phyloP scores from a whole-genome alignment of 2,113 vertebrate genomes.

The Myrmecobius fasciatus region DNA sequence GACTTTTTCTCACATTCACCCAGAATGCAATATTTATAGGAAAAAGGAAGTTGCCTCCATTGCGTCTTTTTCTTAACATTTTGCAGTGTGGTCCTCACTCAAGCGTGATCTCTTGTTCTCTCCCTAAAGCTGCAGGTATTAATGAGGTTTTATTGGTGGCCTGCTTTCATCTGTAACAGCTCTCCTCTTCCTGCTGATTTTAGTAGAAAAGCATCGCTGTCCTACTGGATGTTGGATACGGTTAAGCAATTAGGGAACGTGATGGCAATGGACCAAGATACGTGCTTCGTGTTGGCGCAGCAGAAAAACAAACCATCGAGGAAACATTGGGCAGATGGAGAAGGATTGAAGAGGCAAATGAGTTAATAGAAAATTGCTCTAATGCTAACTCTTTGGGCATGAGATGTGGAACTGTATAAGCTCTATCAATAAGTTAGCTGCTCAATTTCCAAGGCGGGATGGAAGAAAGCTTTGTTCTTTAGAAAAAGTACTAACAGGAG shows the following conservation, averaged over 20 bases:
- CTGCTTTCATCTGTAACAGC: conserved; percentile 34
- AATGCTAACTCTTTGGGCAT: not conserved
- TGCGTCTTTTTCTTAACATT: conserved; percentile 25
- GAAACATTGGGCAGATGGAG: not conserved
- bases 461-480: not conserved
- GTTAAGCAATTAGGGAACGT: conserved; percentile 28
- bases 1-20: not conserved
- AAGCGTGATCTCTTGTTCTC: not conserved
- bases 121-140: conserved; percentile 50
- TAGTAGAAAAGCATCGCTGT: not conserved
- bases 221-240: not conserved
- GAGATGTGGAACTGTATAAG: too few relatives aligned
- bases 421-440: not conserved
- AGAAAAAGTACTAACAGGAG: not conserved
- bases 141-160: conserved; percentile 45
- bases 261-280: conserved; percentile 19
- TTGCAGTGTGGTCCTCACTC: not conserved
- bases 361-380: not conserved
- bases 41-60: not conserved
- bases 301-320: not conserved
- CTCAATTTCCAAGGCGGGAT: not conserved
- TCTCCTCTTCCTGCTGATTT: conserved; percentile 39
- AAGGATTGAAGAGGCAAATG: not conserved
- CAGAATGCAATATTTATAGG: not conserved
- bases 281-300: not conserved